These are phyloP conservation scores for Okapia johnstoni DNA, from an alignment of 2,113 vertebrate genomes.

Conservation along the genomic window DNA sequence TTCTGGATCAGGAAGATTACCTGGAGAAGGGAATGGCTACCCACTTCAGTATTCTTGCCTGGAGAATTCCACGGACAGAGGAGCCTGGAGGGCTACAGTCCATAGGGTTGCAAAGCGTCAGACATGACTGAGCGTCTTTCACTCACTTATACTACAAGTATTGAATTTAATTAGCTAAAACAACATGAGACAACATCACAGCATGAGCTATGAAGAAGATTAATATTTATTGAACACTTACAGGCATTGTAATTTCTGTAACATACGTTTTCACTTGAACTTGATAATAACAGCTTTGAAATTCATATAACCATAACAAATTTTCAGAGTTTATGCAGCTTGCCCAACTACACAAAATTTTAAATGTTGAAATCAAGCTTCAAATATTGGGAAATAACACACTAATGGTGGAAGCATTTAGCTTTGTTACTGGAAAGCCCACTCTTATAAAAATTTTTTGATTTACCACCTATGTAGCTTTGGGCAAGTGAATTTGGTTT, in stretches of 20 bases:
- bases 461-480: not conserved
- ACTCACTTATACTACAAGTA: not conserved
- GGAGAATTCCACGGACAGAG: not conserved
- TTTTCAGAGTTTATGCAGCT: not conserved
- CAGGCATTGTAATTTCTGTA: not conserved
- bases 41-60: not conserved
- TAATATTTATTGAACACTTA: not conserved
- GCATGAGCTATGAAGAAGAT: not conserved
- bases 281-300: not conserved
- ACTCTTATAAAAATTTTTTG: not conserved
- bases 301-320: not conserved
- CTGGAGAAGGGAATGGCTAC: not conserved
- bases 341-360: not conserved
- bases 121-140: not conserved
- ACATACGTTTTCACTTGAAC: not conserved
- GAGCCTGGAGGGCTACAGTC: not conserved
- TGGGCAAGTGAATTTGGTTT: not conserved
- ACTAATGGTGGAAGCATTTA: not conserved
- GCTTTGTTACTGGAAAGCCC: not conserved
- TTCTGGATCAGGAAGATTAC: not conserved
- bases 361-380: not conserved
- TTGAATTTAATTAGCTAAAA: not conserved
- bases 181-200: not conserved
- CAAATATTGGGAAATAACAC: not conserved
- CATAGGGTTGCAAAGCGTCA: rapidly evolving